These are phyloP conservation scores for Notarius quadriscutis DNA, from an alignment of 2,113 vertebrate genomes.

Conservation along the genomic window DNA sequence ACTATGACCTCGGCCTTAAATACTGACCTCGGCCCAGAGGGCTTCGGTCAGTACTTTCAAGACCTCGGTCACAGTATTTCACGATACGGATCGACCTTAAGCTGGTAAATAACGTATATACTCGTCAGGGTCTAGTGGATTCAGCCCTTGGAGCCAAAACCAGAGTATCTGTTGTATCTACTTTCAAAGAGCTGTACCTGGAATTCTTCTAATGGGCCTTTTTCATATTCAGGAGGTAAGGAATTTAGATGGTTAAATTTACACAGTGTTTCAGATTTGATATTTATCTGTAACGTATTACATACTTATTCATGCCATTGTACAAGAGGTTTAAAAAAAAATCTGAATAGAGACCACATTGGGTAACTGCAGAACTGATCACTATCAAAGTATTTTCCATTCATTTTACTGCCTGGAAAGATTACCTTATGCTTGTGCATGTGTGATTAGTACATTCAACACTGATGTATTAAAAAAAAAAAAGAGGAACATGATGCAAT, in stretches of 20 bases:
- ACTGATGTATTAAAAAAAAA: background rate
- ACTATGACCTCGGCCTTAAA: too few relatives aligned
- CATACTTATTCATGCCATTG: background rate
- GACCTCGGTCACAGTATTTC: too few relatives aligned
- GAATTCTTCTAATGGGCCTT: background rate
- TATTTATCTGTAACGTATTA: background rate
- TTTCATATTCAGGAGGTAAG: background rate
- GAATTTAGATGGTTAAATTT: background rate
- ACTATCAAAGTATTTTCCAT: conserved; percentile 3
- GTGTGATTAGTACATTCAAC: background rate
- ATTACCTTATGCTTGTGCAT: background rate
- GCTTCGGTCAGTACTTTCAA: too few relatives aligned
- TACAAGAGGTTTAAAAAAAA: background rate
- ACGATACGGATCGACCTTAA: too few relatives aligned
- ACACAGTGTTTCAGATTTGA: background rate
- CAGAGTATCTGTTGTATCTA: too few relatives aligned
- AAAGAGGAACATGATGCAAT: background rate
- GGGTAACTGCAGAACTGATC: background rate
- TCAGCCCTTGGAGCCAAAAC: too few relatives aligned
- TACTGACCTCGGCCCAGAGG: too few relatives aligned
- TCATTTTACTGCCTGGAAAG: background rate
- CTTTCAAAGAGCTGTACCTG: background rate
- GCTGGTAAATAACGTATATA: too few relatives aligned
- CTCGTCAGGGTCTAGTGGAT: too few relatives aligned
- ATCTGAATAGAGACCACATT: background rate